Percentiles rank a stretch among this genome's conserved stretches.
Conservation (phyloP, 2,113 vertebrate genomes). For the Elephas maximus region DNA sequence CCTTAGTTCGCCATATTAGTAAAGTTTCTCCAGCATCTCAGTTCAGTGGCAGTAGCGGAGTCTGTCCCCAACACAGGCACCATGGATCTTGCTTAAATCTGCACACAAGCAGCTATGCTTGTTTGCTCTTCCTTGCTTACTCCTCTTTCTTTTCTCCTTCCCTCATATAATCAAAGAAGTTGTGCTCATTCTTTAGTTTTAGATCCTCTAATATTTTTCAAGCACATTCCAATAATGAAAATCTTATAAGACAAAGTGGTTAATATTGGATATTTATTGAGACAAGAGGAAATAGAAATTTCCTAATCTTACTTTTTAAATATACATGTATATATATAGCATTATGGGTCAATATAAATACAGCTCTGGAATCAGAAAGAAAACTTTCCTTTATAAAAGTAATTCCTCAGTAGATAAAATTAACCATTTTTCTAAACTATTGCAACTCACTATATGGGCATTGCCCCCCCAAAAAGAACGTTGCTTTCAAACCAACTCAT, state of each 20-base stretch:
- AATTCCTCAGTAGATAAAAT: conserved; percentile 20
- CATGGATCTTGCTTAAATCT: background rate
- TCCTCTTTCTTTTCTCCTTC: background rate
- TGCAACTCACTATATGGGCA: background rate
- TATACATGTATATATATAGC: background rate
- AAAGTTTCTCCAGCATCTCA: background rate
- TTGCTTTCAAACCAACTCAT: background rate
- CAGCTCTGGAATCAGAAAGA: background rate
- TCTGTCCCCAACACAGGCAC: background rate
- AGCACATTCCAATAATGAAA: background rate
- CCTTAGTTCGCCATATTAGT: background rate
- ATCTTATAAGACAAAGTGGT: background rate
- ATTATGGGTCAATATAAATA: background rate
- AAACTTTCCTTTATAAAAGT: background rate
- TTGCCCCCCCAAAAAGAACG: background rate
- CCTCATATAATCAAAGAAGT: background rate
- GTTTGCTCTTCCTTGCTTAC: background rate
- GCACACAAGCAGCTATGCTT: background rate
- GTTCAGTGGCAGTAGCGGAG: background rate
- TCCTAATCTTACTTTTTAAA: conserved; percentile 57
- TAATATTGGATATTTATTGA: background rate
- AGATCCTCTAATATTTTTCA: background rate
- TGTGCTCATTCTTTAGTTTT: background rate
- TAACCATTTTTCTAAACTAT: background rate
- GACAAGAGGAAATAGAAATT: background rate